These are phyloP conservation scores for Tyto alba DNA, from an alignment of 2,113 vertebrate species.

Conservation along the genomic window DNA sequence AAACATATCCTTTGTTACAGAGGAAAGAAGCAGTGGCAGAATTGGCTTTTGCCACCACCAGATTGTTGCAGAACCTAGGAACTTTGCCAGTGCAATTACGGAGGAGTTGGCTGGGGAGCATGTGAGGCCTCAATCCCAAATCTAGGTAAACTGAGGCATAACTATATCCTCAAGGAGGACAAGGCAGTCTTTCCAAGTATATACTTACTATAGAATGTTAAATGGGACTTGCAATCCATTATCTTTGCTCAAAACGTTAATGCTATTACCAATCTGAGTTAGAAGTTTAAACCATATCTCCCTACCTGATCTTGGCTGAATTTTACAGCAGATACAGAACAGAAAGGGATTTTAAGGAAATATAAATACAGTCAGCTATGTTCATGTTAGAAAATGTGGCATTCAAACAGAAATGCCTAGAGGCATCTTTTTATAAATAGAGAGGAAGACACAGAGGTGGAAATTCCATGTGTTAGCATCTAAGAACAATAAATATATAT, in stretches of 20 bases:
- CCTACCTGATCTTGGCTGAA: not conserved
- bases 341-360: not conserved
- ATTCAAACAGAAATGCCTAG: not conserved
- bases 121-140: not conserved
- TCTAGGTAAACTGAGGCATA: conserved; percentile 1
- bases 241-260: not conserved
- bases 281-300: not conserved
- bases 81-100: conserved; percentile 15
- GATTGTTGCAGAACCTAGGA: conserved; percentile 13
- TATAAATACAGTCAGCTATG: not conserved
- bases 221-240: not conserved
- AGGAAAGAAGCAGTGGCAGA: not conserved
- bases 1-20: conserved; percentile 22
- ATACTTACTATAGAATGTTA: not conserved
- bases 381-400: not conserved
- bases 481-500: not conserved
- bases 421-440: not conserved
- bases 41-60: conserved; percentile 30
- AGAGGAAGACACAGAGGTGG: not conserved
- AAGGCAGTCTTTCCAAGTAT: not conserved
- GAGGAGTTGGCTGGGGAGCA: not conserved
- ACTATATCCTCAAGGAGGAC: not conserved
- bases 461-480: not conserved
- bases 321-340: not conserved
- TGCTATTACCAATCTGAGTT: not conserved